Evolutionary conservation across 2,888 invertebrate genomes (phyloP).

Genomic region (Dryobota labecula): DNA sequence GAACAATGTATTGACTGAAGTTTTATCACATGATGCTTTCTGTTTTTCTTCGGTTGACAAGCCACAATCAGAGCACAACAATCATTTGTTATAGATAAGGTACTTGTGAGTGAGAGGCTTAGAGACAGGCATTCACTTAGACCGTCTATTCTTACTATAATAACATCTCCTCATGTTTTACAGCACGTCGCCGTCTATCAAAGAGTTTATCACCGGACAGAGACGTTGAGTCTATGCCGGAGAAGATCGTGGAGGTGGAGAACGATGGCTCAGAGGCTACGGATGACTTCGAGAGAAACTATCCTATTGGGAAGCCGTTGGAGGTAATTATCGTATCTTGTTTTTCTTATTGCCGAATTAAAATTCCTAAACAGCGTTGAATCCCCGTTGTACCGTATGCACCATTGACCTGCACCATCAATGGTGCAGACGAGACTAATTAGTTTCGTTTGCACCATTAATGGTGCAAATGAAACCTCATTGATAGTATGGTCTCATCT

Average conservation of each 20-base stretch:
- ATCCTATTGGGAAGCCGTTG: slow-evolving; percentile 95
- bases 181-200: slow-evolving; percentile 86
- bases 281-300: slow-evolving; percentile 86
- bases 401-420: too few species aligned
- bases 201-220: slow-evolving; percentile 85
- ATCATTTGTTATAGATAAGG: not conserved
- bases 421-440: too few species aligned
- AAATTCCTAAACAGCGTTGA: not conserved
- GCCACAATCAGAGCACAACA: not conserved
- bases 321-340: slow-evolving; percentile 91
- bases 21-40: not conserved
- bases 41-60: too few species aligned
- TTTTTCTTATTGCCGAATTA: not conserved
- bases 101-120: not conserved
- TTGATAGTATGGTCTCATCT: too few species aligned
- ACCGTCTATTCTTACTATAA: not conserved
- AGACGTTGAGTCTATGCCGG: slow-evolving; percentile 89
- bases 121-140: not conserved
- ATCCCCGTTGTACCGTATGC: too few species aligned
- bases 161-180: not conserved
- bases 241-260: slow-evolving; percentile 45
- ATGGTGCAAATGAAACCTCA: too few species aligned
- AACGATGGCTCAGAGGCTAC: slow-evolving; percentile 54
- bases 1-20: too few species aligned
- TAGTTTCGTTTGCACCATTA: too few species aligned